Conservation (phyloP, 2,797 vertebrate species). For the Fundulus diaphanus region DNA sequence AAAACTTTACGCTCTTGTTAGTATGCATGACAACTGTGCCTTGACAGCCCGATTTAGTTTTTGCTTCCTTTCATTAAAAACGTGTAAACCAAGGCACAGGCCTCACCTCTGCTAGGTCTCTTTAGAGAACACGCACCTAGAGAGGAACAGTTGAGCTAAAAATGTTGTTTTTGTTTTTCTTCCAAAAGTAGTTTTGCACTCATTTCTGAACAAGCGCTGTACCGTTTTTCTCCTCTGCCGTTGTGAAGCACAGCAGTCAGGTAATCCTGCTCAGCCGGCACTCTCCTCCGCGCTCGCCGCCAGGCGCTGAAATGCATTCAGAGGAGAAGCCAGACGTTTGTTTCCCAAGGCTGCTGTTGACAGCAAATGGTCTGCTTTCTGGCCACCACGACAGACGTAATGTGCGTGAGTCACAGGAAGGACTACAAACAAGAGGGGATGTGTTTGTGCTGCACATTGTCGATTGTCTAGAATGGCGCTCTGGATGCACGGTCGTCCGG, state of each 20-base stretch:
- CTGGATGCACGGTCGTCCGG: neutral
- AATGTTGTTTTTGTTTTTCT: constrained; percentile 20
- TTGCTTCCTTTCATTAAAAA: constrained; percentile 37
- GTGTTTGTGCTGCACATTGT: constrained; percentile 44
- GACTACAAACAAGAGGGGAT: constrained; percentile 61
- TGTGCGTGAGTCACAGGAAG: constrained; percentile 62
- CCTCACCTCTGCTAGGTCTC: constrained; percentile 46
- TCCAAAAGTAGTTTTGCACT: constrained; percentile 66
- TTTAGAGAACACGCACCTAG: constrained; percentile 8
- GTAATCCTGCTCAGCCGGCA: constrained; percentile 69
- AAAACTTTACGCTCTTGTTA: constrained; percentile 56
- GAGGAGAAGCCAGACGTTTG: constrained; percentile 41
- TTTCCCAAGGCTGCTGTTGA: constrained; percentile 42
- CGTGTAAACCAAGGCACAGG: constrained; percentile 55
- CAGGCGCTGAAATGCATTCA: constrained; percentile 66
- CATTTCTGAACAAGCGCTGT: constrained; percentile 66
- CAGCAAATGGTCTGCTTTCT: constrained; percentile 52
- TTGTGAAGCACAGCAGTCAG: constrained; percentile 56
- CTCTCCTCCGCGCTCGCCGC: constrained; percentile 42
- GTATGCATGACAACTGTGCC: constrained; percentile 66
- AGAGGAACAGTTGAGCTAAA: constrained; percentile 34
- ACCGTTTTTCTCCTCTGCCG: constrained; percentile 61
- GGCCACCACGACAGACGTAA: constrained; percentile 55
- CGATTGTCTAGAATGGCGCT: constrained; percentile 32
- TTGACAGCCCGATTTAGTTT: constrained; percentile 46